Percentiles rank a stretch among this genome's conserved stretches.
Conservation (phyloP, 2,797 vertebrate species). For the Paedocypris micromegethes region DNA sequence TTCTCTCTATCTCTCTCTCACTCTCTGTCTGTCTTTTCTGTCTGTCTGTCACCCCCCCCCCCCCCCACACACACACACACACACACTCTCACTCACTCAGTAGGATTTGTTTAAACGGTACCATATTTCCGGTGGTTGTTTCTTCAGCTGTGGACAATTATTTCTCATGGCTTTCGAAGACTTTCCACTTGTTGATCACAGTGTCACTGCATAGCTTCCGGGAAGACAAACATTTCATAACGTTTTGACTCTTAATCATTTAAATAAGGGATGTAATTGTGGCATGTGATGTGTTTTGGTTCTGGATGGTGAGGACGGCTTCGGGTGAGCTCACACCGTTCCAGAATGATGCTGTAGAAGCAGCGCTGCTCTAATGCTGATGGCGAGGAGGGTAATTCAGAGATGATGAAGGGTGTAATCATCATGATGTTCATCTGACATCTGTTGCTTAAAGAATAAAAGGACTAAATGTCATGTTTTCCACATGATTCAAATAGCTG, state of each 20-base stretch:
- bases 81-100: neutral
- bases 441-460: neutral
- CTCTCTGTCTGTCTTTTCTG: neutral
- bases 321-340: neutral
- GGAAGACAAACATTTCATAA: too few species aligned
- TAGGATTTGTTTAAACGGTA: neutral
- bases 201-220: too few species aligned
- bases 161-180: neutral
- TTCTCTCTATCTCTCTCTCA: neutral
- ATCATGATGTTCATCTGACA: conserved; percentile 23
- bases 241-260: too few species aligned
- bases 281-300: too few species aligned
- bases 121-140: conserved; percentile 2
- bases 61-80: too few species aligned
- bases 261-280: too few species aligned
- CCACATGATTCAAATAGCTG: neutral
- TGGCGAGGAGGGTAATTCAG: conserved; percentile 14
- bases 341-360: neutral
- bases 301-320: too few species aligned
- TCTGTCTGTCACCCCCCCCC: neutral
- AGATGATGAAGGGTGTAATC: conserved; percentile 14
- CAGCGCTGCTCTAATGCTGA: conserved; percentile 22
- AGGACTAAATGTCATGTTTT: neutral
- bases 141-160: neutral
- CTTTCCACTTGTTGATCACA: neutral